phyloP scores from a whole-genome alignment of 2,888 invertebrate genomes.

The Strigamia crassipes region DNA sequence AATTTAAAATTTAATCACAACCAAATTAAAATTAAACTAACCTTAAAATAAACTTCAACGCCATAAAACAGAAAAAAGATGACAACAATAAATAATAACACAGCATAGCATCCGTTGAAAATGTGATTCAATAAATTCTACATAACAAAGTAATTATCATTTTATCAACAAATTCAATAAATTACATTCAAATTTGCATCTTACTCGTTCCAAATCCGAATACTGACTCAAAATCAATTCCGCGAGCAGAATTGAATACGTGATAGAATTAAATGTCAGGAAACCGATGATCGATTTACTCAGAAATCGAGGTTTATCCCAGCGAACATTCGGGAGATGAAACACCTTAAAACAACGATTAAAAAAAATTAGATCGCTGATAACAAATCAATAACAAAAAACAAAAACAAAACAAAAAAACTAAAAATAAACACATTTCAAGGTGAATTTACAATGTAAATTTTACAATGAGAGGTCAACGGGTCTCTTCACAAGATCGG shows the following conservation, averaged over 20 bases:
- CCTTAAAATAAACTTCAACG: constrained; percentile 92
- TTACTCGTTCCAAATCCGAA: constrained; percentile 65
- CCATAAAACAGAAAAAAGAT: constrained; percentile 92
- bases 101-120: constrained; percentile 90
- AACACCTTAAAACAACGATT: constrained; percentile 69
- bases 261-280: constrained; percentile 84
- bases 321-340: constrained; percentile 82
- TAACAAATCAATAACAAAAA: not conserved
- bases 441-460: not conserved
- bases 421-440: not conserved
- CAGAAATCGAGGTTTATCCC: constrained; percentile 86
- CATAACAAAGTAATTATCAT: constrained; percentile 13
- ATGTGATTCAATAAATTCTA: constrained; percentile 65
- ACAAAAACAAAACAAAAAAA: not conserved
- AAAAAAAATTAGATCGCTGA: not conserved
- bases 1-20: constrained; percentile 1
- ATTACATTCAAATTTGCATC: constrained; percentile 28
- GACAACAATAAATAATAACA: constrained; percentile 85
- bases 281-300: constrained; percentile 90
- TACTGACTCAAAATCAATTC: constrained; percentile 68
- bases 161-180: not conserved
- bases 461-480: too few species aligned
- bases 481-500: too few species aligned
- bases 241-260: constrained; percentile 80
- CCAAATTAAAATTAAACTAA: constrained; percentile 57